These are phyloP conservation scores for Abrostola tripartita DNA, from an alignment of 2,888 invertebrate genomes.

Conservation along the genomic window DNA sequence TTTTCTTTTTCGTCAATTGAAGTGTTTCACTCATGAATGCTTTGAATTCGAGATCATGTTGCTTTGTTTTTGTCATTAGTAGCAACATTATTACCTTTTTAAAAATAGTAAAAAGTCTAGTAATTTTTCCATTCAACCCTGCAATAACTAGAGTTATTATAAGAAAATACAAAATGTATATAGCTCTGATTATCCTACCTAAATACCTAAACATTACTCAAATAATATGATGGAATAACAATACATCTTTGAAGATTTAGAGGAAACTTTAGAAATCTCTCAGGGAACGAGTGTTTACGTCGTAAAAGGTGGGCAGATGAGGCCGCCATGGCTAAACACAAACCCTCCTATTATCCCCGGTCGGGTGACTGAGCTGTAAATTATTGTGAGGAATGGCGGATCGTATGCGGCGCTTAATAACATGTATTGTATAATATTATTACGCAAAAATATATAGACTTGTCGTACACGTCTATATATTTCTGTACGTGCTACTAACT, in stretches of 20 bases:
- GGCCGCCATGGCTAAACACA: conserved; percentile 59
- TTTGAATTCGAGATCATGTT: background rate
- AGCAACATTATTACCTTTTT: too few relatives aligned
- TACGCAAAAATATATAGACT: background rate
- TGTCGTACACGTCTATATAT: too few relatives aligned
- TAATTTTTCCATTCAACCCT: too few relatives aligned
- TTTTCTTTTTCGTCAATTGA: background rate
- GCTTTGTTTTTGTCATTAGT: background rate
- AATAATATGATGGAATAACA: too few relatives aligned
- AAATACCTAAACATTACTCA: too few relatives aligned
- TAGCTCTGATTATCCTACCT: background rate
- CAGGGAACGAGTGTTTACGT: conserved; percentile 73
- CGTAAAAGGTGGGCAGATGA: conserved; percentile 80
- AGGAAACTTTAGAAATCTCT: conserved; percentile 67
- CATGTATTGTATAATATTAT: background rate
- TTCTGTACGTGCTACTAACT: too few relatives aligned
- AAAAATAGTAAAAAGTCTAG: background rate
- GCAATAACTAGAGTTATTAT: too few relatives aligned
- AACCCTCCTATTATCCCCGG: conserved; percentile 51
- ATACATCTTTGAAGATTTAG: background rate
- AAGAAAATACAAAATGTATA: background rate
- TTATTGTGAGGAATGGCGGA: conserved; percentile 48
- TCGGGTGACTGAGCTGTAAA: conserved; percentile 56
- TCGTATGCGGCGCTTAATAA: conserved; percentile 4
- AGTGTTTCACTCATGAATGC: background rate